Evolutionary conservation across 2,797 vertebrate genomes (phyloP).

Genomic region (Pyrrhura leucotis): DNA sequence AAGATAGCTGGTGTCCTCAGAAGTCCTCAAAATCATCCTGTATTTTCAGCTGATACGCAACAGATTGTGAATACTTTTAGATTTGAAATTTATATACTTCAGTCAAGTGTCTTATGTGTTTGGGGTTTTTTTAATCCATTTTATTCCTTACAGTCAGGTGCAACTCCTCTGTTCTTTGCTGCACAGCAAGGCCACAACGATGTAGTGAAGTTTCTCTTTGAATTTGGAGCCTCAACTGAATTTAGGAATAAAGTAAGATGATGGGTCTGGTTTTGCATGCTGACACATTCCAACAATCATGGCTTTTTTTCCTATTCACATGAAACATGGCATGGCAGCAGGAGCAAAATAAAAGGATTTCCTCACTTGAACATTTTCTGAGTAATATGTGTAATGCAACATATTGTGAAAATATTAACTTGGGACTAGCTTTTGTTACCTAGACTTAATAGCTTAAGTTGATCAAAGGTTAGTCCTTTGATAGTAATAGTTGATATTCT

Average conservation of each 20-base stretch:
- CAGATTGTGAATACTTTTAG: not conserved
- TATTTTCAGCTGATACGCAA: not conserved
- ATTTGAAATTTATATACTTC: not conserved
- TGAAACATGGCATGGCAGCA: not conserved
- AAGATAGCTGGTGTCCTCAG: not conserved
- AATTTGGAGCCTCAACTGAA: slow-evolving; percentile 96
- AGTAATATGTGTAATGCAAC: not conserved
- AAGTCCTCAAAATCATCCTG: not conserved
- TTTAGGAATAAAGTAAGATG: slow-evolving; percentile 90
- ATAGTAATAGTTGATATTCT: not conserved
- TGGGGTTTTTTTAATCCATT: not conserved
- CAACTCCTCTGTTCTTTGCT: slow-evolving; percentile 94
- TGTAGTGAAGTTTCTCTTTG: slow-evolving; percentile 91
- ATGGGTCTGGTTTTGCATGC: not conserved
- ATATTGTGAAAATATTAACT: not conserved
- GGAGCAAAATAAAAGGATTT: not conserved
- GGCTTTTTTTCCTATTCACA: not conserved
- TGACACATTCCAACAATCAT: not conserved
- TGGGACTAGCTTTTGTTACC: not conserved
- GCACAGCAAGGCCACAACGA: slow-evolving; percentile 94
- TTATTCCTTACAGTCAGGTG: slow-evolving; percentile 86
- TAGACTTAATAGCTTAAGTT: not conserved
- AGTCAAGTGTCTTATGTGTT: not conserved
- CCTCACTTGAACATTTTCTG: not conserved
- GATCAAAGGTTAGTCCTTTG: not conserved